Conservation (phyloP, 2,113 vertebrate species). For the Pogona vitticeps region DNA sequence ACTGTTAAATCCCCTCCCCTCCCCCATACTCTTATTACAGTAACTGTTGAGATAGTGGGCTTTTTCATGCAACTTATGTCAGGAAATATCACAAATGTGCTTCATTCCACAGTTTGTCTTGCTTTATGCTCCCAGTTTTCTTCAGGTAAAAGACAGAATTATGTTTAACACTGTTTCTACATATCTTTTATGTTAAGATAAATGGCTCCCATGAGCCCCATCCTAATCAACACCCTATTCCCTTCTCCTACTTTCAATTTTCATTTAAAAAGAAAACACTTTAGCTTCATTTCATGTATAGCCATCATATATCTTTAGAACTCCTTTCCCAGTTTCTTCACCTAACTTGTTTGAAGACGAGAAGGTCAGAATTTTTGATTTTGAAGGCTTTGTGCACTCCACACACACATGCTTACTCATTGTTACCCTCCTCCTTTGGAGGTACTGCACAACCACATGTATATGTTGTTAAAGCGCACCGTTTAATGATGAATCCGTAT, state of each 20-base stretch:
- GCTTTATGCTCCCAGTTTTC: neutral
- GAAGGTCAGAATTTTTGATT: neutral
- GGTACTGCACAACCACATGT: too few species aligned
- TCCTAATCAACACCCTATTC: neutral
- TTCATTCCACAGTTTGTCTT: neutral
- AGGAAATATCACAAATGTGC: neutral
- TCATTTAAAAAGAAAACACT: neutral
- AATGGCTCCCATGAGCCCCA: neutral
- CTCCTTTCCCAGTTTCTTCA: too few species aligned
- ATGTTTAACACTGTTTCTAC: neutral
- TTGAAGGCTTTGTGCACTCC: neutral
- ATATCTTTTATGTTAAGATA: neutral
- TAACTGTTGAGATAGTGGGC: neutral
- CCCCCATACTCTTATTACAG: neutral
- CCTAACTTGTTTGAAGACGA: neutral
- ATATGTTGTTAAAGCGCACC: too few species aligned
- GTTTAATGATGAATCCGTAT: too few species aligned
- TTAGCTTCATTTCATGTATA: neutral
- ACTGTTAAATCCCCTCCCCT: neutral
- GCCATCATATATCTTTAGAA: neutral
- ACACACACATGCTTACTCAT: neutral
- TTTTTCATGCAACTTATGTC: neutral
- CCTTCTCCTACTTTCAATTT: neutral
- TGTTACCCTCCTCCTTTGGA: neutral
- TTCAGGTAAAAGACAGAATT: neutral